Percentiles rank a stretch among this genome's conserved stretches.
phyloP scores from a whole-genome alignment of 1,140 invertebrate species.

The Drosophila chauvacae region DNA sequence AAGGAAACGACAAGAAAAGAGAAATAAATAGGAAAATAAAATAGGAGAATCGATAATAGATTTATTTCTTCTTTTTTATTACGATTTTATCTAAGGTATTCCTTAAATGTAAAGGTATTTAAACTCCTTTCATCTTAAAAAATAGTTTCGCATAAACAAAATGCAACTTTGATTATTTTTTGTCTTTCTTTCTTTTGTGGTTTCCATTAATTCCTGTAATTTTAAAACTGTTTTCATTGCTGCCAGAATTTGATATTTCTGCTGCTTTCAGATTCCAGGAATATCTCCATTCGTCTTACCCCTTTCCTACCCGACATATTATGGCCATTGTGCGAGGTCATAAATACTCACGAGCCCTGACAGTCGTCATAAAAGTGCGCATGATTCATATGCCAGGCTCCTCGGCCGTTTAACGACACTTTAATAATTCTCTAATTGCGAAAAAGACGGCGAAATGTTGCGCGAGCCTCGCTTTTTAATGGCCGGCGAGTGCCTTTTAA shows the following conservation, averaged over 20 bases:
- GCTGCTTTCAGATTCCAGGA: slow-evolving; percentile 11
- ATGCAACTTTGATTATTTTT: not conserved
- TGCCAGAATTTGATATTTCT: slow-evolving; percentile 2
- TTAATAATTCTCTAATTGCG: slow-evolving; percentile 78
- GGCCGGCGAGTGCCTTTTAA: slow-evolving; percentile 69
- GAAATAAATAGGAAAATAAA: slow-evolving; percentile 10
- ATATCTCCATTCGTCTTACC: not conserved
- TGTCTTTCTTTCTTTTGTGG: not conserved
- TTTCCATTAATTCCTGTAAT: not conserved
- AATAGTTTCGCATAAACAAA: no score
- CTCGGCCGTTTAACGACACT: slow-evolving; percentile 67
- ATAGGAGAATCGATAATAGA: not conserved
- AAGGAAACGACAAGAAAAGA: not conserved
- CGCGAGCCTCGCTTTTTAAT: slow-evolving; percentile 55
- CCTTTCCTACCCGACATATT: not conserved
- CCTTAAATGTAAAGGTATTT: no score
- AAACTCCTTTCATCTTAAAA: no score
- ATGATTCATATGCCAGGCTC: slow-evolving; percentile 69
- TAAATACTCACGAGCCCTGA: slow-evolving; percentile 68
- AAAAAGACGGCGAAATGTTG: slow-evolving; percentile 60
- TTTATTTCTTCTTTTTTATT: not conserved
- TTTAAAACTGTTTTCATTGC: not conserved
- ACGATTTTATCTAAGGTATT: no score
- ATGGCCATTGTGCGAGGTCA: slow-evolving; percentile 46
- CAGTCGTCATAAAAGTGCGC: slow-evolving; percentile 68